Evolutionary conservation across 35 echinoderm and acorn worm species (phyloP), one percentile per base, ranked within the genome.

Genomic region (Heliocidaris erythrogramma): DNA sequence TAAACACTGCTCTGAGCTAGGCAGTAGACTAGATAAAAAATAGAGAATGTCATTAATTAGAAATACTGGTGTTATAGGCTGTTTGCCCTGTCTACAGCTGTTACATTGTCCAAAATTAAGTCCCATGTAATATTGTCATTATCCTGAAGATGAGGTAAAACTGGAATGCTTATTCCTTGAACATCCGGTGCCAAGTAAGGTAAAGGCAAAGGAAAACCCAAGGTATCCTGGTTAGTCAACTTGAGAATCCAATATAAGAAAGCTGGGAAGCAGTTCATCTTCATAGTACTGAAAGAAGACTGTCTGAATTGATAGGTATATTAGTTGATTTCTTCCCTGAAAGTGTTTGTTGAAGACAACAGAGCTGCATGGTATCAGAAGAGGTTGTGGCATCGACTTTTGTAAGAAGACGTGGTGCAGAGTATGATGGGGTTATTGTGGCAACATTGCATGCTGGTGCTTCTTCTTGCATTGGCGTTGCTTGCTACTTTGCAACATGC

Each of bases 21-120:
- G 32, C 0, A 47, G 2, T 89, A 6, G 11, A 32, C 47, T 24
- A 84, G n/a, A 1, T 84, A 31, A 35, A 89, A 35, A 29, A 5
- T n/a, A 5, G 32, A 89, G 87, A 18, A 89, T 78, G 21, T 78
- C 27, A 18, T 78, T 78, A 78, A 78, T 78, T 78, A 78, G 65
- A 7, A 78, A 21, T n/a, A 78, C 65, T 78, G 65, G n/a, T 78
- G 65, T 78, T n/a, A n/a, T 78, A 78, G 65, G 65, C 6, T 78
- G 65, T 78, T 78, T 78, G 65, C 21, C 2, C 47, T 92, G 91
- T 92, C 17, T 92, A 92, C 91, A 92, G 91, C 91, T 92, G 91
- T 92, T 48, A 59, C 91, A 32, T 9, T 59, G 49, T 92, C 49
- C 29, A 59, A 92, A 30, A 30, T 48, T 5, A 30, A 59, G 29